phyloP scores from a whole-genome alignment of 2,888 invertebrate species.

The Malachius bipustulatus region DNA sequence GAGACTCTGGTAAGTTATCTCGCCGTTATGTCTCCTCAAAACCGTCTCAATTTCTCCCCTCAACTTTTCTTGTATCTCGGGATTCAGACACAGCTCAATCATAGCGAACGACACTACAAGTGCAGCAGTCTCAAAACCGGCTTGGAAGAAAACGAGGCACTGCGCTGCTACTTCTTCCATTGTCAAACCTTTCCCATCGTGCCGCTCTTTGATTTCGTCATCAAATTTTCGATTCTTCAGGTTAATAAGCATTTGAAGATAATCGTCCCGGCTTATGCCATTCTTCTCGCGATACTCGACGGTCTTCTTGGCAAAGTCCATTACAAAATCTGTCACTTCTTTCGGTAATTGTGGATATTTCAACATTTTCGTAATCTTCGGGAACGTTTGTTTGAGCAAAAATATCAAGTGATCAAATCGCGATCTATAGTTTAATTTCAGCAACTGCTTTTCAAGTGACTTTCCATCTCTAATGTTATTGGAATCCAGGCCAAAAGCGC shows the following conservation, averaged over 20 bases:
- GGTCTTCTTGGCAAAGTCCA: constrained; percentile 21
- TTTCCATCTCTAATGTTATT: constrained; percentile 15
- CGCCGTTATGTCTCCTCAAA: constrained; percentile 26
- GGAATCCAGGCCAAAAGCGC: constrained; percentile 16
- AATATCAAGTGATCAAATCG: constrained; percentile 9
- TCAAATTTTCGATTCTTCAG: constrained; percentile 16
- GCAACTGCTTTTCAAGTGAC: constrained; percentile 11
- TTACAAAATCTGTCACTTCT: constrained; percentile 23
- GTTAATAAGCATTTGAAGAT: constrained; percentile 32
- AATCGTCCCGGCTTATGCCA: constrained; percentile 27
- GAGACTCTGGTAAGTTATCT: constrained; percentile 37
- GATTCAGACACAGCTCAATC: constrained; percentile 34
- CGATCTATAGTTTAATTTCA: constrained; percentile 10
- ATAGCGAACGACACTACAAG: constrained; percentile 33
- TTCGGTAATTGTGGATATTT: constrained; percentile 4
- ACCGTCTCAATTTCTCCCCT: constrained; percentile 31
- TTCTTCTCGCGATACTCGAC: constrained; percentile 22
- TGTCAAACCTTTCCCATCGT: constrained; percentile 12
- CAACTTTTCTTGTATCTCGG: constrained; percentile 35
- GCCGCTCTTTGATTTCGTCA: constrained; percentile 4
- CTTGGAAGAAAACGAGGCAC: constrained; percentile 37
- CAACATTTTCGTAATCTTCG: constrained; percentile 4
- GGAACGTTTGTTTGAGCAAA: neutral
- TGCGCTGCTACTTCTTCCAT: constrained; percentile 30
- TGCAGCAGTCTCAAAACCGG: constrained; percentile 40